Base-by-base conservation (phyloP, 2,888 invertebrate genomes). In the Apoda limacodes region DNA sequence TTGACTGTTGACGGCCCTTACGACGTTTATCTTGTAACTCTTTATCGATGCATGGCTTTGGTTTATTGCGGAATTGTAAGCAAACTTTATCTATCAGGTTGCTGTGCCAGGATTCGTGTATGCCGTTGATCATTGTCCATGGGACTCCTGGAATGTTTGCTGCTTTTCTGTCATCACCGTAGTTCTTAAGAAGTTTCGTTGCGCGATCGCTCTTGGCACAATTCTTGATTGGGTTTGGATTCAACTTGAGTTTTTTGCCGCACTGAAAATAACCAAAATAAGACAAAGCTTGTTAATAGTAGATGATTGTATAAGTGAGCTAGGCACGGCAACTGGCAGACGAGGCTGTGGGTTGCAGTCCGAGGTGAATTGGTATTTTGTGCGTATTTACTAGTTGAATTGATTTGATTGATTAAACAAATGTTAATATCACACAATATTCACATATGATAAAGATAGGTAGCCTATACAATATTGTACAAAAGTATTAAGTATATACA, bases 171-270 rank as follows among this genome's bases (percentile, higher is more conserved):
- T 44, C 39, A 9, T 40, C 41, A 9, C 46, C 42, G 13, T 46
- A 44, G n/a, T 42, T 35, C 21, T 40, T 35, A 5, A 45, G 29
- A 12, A 45, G 34, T 15, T 38, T 13, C 7, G 19, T 14, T 1
- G 44, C 46, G 37, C 20, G 37, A 7, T 34, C 17, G 4, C 41
- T 34, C 17, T 44, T 43, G 88, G 89, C 89, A 88, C 89, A 53
- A 88, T 89, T 2, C 29, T 46, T 44, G 22, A 48, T 46, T 13
- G 33, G 22, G 9, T 22, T 29, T 11, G 37, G 19, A 22, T 43
- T 28, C 5, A 42, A 7, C 4, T 27, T 25, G 23, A 42, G 30
- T 2, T 12, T 17, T 4, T 22, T 29, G 7, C 36, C 45, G 26
- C 47, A 47, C 46, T 47, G 26, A 28, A 46, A 44, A 19, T 30